Evolutionary conservation across 2,888 invertebrate species (phyloP), one percentile per base, ranked within the genome.

Genomic region (Hyposoter didymator): DNA sequence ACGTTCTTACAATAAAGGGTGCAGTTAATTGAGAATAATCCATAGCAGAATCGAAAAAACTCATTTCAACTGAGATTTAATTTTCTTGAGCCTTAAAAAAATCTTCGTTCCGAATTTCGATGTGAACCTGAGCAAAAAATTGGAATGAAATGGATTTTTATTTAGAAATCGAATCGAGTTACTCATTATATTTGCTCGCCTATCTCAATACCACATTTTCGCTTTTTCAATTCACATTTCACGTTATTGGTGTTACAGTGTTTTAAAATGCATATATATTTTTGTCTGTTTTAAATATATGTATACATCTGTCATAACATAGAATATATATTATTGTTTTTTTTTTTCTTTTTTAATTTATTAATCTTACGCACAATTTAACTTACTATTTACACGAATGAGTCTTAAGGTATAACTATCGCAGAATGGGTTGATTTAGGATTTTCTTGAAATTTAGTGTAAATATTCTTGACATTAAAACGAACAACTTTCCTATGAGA

Each of bases 381-480:
- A 76, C 66, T 85, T 76, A 83, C 49, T 85, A 85, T 85, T 83
- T 83, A 85, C 85, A 85, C 59, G 67, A 78, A 76, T 67, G 22
- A 79, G 49, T 79, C 28, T 79, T n/a, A n/a, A n/a, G n/a, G n/a
- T n/a, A n/a, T n/a, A n/a, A n/a, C n/a, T n/a, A n/a, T n/a, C n/a
- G n/a, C n/a, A n/a, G n/a, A n/a, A n/a, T n/a, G n/a, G n/a, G n/a
- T n/a, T n/a, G n/a, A n/a, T n/a, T n/a, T n/a, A n/a, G n/a, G n/a
- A n/a, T n/a, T n/a, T n/a, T n/a, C n/a, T n/a, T n/a, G n/a, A n/a
- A n/a, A n/a, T n/a, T n/a, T n/a, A n/a, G n/a, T n/a, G n/a, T n/a
- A n/a, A n/a, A n/a, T n/a, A n/a, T n/a, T n/a, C n/a, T n/a, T n/a
- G n/a, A n/a, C n/a, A n/a, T n/a, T n/a, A n/a, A n/a, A n/a, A n/a